phyloP scores from a whole-genome alignment of 2,113 vertebrate species.

The Daubentonia madagascariensis region DNA sequence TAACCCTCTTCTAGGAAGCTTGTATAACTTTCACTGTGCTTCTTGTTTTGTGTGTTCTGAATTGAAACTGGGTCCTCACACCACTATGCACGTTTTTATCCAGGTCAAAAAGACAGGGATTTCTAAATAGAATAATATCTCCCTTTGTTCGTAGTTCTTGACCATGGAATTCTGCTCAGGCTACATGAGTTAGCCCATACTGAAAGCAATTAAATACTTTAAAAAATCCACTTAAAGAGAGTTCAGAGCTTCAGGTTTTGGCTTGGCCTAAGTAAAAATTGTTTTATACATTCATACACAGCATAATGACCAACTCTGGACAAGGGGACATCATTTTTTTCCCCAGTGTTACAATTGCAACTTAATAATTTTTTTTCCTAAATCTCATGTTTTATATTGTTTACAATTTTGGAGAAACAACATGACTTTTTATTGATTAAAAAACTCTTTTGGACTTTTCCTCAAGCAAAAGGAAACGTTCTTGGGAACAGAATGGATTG shows the following conservation, averaged over 20 bases:
- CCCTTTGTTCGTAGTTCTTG: background rate
- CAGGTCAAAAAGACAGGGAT: background rate
- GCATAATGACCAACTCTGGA: background rate
- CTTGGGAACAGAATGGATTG: background rate
- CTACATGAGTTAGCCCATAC: background rate
- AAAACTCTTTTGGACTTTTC: background rate
- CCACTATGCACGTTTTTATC: background rate
- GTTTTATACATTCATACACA: background rate
- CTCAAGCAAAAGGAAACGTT: background rate
- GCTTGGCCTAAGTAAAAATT: background rate
- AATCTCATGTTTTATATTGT: background rate
- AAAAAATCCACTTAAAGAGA: background rate
- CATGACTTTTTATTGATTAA: background rate
- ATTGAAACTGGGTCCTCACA: background rate
- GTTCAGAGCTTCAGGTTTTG: background rate
- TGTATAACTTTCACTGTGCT: background rate
- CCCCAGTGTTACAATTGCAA: background rate
- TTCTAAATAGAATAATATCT: background rate
- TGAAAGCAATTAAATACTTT: background rate
- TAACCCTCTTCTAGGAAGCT: background rate
- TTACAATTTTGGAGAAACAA: background rate
- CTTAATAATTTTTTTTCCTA: background rate
- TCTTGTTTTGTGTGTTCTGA: background rate
- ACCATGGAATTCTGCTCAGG: background rate
- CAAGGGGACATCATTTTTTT: background rate